Percentiles rank a stretch among this genome's conserved stretches.
These are phyloP conservation scores for Drosophila littoralis DNA, from an alignment of 1,140 invertebrate genomes.

Conservation along the genomic window DNA sequence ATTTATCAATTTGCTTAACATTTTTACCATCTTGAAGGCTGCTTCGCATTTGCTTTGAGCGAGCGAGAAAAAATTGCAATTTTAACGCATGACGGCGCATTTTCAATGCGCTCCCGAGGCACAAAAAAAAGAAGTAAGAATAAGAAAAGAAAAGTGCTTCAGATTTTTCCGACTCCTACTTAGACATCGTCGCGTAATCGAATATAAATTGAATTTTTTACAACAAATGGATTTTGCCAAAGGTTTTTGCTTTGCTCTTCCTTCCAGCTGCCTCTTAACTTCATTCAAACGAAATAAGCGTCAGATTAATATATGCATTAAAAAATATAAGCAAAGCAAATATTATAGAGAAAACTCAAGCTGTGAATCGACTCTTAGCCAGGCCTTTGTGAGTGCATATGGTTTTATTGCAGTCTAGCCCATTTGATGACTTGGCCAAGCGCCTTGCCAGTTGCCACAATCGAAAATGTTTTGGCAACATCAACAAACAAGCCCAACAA, in stretches of 20 bases:
- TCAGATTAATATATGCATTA: constrained; percentile 77
- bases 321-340: constrained; percentile 39
- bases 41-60: constrained; percentile 32
- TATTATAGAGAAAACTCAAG: background rate
- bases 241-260: constrained; percentile 31
- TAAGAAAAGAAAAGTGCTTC: constrained; percentile 47
- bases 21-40: constrained; percentile 15
- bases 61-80: constrained; percentile 65
- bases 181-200: constrained; percentile 78
- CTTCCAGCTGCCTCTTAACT: constrained; percentile 42
- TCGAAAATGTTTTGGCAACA: constrained; percentile 6
- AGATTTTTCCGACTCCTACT: constrained; percentile 59
- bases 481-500: background rate
- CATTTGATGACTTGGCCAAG: constrained; percentile 1
- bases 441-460: background rate
- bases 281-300: constrained; percentile 69
- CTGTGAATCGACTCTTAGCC: background rate
- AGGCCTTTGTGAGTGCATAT: background rate
- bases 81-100: constrained; percentile 76
- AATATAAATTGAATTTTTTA: constrained; percentile 81
- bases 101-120: constrained; percentile 64
- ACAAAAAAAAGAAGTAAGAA: constrained; percentile 12
- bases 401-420: background rate
- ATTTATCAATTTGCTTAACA: constrained; percentile 74
- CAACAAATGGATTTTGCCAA: constrained; percentile 76